Conservation (phyloP, 2,888 invertebrate species). For the Drosophila prolongata region DNA sequence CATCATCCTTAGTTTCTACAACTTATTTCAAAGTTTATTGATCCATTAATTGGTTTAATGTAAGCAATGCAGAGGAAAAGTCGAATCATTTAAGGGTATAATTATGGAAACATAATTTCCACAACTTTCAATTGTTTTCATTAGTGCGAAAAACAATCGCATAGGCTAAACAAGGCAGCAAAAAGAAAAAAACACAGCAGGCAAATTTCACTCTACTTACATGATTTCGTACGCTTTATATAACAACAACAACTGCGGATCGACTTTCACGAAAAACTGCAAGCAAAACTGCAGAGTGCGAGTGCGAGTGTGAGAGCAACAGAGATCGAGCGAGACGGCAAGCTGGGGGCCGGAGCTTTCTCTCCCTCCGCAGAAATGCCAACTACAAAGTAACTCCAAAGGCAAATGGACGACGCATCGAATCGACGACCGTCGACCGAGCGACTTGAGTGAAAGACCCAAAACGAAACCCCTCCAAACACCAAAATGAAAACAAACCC, state of each 20-base stretch:
- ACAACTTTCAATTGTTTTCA: constrained; percentile 52
- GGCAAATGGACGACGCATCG: constrained; percentile 71
- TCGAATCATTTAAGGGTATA: constrained; percentile 35
- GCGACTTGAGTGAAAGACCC: constrained; percentile 48
- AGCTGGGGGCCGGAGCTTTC: constrained; percentile 58
- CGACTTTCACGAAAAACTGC: constrained; percentile 79
- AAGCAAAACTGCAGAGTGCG: constrained; percentile 68
- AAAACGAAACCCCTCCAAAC: constrained; percentile 42
- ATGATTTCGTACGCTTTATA: constrained; percentile 76
- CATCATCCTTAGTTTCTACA: background rate
- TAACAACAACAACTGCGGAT: constrained; percentile 47
- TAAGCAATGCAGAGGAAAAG: constrained; percentile 9
- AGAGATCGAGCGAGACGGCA: constrained; percentile 32
- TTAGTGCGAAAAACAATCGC: constrained; percentile 38
- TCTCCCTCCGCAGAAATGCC: constrained; percentile 60
- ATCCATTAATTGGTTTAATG: constrained; percentile 19
- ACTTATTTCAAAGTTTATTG: constrained; percentile 7
- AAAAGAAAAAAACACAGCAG: constrained; percentile 14
- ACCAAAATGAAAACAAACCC: constrained; percentile 40
- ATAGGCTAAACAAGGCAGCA: constrained; percentile 41
- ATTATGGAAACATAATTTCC: constrained; percentile 40
- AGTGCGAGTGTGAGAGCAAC: constrained; percentile 17
- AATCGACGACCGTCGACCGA: constrained; percentile 40
- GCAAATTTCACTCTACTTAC: constrained; percentile 78
- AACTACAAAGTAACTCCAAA: constrained; percentile 37